These are phyloP conservation scores for Melanotaenia pygmaea DNA, from an alignment of 2,797 vertebrate species.

Conservation along the genomic window DNA sequence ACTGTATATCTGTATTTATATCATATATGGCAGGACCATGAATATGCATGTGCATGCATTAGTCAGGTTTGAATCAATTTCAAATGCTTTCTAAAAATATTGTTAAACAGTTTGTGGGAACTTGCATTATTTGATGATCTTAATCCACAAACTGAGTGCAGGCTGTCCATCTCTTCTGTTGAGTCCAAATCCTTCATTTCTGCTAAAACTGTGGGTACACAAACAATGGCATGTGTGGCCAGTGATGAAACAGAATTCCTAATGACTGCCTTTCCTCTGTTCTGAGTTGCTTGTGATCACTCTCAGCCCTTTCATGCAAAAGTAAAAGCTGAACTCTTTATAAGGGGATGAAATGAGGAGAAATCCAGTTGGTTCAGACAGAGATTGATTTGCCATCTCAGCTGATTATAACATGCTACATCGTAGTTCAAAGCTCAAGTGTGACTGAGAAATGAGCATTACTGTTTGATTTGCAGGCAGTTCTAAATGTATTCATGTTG, in stretches of 20 bases:
- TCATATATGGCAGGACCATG: not conserved
- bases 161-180: constrained; percentile 15
- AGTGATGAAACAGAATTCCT: constrained; percentile 52
- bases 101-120: not conserved
- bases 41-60: not conserved
- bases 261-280: constrained; percentile 30
- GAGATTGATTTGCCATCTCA: constrained; percentile 21
- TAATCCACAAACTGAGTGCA: constrained; percentile 8
- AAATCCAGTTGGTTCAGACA: constrained; percentile 20
- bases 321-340: constrained; percentile 7
- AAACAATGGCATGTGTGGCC: constrained; percentile 21
- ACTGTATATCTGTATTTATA: not conserved
- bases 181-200: constrained; percentile 7
- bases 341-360: constrained; percentile 23
- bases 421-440: constrained; percentile 19
- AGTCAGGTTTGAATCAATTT: not conserved
- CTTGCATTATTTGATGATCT: constrained; percentile 9
- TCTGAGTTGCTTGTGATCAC: constrained; percentile 24
- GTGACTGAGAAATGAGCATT: constrained; percentile 28
- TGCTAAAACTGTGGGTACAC: constrained; percentile 18
- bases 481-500: constrained; percentile 20
- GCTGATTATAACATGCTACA: constrained; percentile 14
- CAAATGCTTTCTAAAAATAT: not conserved
- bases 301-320: constrained; percentile 24
- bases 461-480: constrained; percentile 14